Evolutionary conservation across 35 echinoderm and acorn worm species (phyloP), one percentile per base, ranked within the genome.

Genomic region (Stichopus chloronotus): DNA sequence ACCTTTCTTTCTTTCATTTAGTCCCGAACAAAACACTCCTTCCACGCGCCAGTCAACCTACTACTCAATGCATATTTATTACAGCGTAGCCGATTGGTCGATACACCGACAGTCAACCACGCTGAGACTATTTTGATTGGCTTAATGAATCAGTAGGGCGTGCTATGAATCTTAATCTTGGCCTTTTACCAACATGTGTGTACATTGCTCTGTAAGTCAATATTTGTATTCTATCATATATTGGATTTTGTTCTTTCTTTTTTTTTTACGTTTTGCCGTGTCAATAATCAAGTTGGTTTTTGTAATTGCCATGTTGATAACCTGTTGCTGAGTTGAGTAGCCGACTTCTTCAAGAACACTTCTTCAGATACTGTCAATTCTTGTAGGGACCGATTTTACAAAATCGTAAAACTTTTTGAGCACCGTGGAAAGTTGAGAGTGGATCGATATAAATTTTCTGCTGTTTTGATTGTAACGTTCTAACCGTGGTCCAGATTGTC

Each of bases 41-140:
- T 63, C 87, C 87, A 89, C 87, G 87, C 87, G 87, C 87, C 87
- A 63, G 10, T 60, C 57, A 20, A 43, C 52, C 4, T 19, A 54
- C 19, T 21, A 22, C 7, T 55, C 71, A 89, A 89, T 89, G 87
- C 87, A 89, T 89, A 89, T 89, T 89, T 61, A 89, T 4, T 89
- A 12, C 19, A 11, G 21, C 19, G 14, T 8, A 58, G 60, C 59
- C 24, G 57, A 89, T 89, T 89, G 87, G 87, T 52, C 59, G 52
- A 89, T 9, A 57, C 53, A 17, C 55, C 77, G 7, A 52, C 77
- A 19, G 60, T 19, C 9, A 43, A 30, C 52, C 52, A 55, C 16
- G 8, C 61, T 14, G 24, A 89, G 57, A 89, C 87, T 89, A 30
- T 89, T 89, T 89, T 63, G 87, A 63, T 89, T 89, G 87, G 87